Evolutionary conservation across 2,113 vertebrate species (phyloP).

Genomic region (Mesoclemmys tuberculata): DNA sequence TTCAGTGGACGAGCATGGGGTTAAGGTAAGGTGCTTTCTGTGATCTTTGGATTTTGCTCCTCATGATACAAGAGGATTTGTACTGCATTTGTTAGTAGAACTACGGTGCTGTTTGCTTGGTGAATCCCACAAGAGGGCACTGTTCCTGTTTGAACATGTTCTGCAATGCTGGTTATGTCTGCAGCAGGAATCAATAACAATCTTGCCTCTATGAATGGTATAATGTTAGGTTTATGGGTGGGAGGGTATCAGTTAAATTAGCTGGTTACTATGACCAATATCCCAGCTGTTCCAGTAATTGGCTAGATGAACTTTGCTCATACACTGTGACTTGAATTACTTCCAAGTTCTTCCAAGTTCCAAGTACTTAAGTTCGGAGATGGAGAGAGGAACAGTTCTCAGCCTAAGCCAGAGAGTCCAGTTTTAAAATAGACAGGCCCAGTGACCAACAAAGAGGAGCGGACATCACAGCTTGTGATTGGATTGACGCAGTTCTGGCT

Average conservation of each 20-base stretch:
- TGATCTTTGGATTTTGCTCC: fast-evolving
- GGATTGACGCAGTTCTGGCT: too few relatives aligned
- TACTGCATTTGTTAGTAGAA: neutral
- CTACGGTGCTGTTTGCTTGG: neutral
- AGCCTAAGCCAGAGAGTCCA: neutral
- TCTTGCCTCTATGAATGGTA: neutral
- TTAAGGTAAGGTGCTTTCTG: slow-evolving; percentile 74
- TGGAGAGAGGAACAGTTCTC: neutral
- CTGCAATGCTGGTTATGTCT: neutral
- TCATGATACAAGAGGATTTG: neutral
- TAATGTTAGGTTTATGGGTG: neutral
- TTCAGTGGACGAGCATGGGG: slow-evolving; percentile 88
- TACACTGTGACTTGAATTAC: neutral
- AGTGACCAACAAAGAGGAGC: too few relatives aligned
- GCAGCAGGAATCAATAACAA: neutral
- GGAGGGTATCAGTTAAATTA: neutral
- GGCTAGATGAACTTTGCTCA: neutral
- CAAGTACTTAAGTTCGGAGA: too few relatives aligned
- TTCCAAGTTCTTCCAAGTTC: too few relatives aligned
- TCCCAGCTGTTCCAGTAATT: neutral
- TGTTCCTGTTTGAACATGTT: neutral
- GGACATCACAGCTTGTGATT: too few relatives aligned
- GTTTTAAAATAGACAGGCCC: neutral
- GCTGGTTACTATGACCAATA: neutral
- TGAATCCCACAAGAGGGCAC: neutral